phyloP scores from a whole-genome alignment of 2,888 invertebrate species.

The Spialia ferax region DNA sequence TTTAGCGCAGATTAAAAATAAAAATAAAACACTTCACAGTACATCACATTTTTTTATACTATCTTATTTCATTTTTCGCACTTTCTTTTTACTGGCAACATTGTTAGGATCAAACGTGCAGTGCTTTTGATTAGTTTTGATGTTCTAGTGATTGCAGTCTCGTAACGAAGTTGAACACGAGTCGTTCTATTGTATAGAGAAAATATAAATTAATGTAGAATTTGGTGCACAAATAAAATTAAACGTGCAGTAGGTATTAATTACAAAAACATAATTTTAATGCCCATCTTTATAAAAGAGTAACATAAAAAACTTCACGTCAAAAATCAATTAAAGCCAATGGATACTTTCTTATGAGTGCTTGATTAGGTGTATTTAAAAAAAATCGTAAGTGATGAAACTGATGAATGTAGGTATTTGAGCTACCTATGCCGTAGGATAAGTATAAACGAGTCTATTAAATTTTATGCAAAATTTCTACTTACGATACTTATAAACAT shows the following conservation, averaged over 20 bases:
- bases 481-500: too few relatives aligned
- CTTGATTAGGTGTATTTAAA: too few relatives aligned
- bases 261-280: too few relatives aligned
- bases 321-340: too few relatives aligned
- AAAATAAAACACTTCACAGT: conserved; percentile 30
- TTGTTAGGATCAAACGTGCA: not conserved
- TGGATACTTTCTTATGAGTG: too few relatives aligned
- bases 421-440: too few relatives aligned
- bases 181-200: not conserved
- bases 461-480: too few relatives aligned
- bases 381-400: too few relatives aligned
- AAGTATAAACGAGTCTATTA: too few relatives aligned
- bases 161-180: not conserved
- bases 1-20: conserved; percentile 45
- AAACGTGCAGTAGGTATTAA: not conserved
- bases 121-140: conserved; percentile 13
- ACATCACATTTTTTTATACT: not conserved
- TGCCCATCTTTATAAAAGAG: too few relatives aligned
- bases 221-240: not conserved
- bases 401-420: too few relatives aligned
- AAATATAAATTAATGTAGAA: not conserved
- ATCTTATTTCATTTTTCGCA: conserved; percentile 9
- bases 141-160: not conserved
- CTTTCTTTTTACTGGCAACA: conserved; percentile 25
- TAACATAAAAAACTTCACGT: too few relatives aligned